Base-by-base conservation (phyloP, 2,797 vertebrate genomes). In the Sylvia borin region DNA sequence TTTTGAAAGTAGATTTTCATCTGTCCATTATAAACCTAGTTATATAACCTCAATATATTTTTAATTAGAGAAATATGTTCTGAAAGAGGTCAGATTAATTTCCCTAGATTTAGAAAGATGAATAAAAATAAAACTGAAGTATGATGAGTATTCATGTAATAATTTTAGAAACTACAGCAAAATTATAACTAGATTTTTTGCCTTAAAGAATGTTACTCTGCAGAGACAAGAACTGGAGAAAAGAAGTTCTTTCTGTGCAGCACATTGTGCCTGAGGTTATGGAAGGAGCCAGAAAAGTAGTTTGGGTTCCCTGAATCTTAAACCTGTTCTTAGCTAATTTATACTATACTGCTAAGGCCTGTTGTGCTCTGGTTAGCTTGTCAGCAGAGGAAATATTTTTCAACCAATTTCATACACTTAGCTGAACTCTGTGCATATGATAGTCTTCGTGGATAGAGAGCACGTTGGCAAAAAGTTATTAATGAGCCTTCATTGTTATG, bases 401-500 rank as follows among this genome's bases (percentile, higher is more conserved):
- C 54, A 40, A 47, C 51, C 66, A 4, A 32, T 90, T 87, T 70
- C 54, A 32, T 64, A 27, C 34, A 43, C n/a, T 67, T 79, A 53
- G 38, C 58, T 82, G 74, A 77, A 61, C 73, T 75, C 72, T 29
- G 10, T 66, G 18, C 55, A 11, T 11, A 65, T 38, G 42, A 11
- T 43, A 32, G 64, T 79, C 88, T 79, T 96, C 45, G 26, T 27
- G 65, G 85, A 43, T 78, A 76, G 77, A 86, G 80, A 84, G 42
- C 71, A 51, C 92, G 89, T 78, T 7, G 43, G 73, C 78, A 78
- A 54, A 84, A 94, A 95, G 80, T 94, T 96, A 92, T 87, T 96
- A 96, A 93, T 95, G 90, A 96, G 66, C 64, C 64, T 71, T 90
- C 90, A 79, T 95, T 94, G 94, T 96, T 92, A 94, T 1, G 54